These are phyloP conservation scores for Pecten maximus DNA, from an alignment of 2,888 invertebrate species.

Conservation along the genomic window DNA sequence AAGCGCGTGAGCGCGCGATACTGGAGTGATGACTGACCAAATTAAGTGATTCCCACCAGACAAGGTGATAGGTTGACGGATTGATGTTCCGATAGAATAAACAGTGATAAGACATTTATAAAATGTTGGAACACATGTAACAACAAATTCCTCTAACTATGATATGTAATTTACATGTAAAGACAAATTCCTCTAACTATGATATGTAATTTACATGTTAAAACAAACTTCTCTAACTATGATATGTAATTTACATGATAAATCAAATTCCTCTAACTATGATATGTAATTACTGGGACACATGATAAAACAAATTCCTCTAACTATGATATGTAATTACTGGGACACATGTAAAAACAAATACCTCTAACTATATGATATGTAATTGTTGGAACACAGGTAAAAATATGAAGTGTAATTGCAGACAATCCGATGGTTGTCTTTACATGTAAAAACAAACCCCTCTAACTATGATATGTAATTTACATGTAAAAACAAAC, in stretches of 20 bases:
- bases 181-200: neutral
- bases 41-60: constrained; percentile 13
- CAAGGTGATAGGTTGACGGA: constrained; percentile 3
- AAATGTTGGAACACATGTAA: constrained; percentile 4
- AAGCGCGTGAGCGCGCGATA: constrained; percentile 11
- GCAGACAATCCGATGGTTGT: neutral
- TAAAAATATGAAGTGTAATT: no score
- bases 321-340: no score
- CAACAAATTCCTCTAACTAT: neutral
- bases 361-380: neutral
- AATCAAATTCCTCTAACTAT: neutral
- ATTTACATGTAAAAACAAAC: no score
- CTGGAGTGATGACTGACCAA: constrained; percentile 26
- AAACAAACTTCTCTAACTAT: neutral
- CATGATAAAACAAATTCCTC: no score
- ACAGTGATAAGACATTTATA: neutral
- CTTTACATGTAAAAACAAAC: no score
- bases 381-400: no score
- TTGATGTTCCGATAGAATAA: neutral
- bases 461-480: no score
- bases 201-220: neutral
- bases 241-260: neutral
- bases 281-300: neutral
- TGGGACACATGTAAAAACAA: neutral
- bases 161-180: neutral